Base-by-base conservation (phyloP, 35 echinoderm and acorn worm genomes). In the Apostichopus parvimensis region DNA sequence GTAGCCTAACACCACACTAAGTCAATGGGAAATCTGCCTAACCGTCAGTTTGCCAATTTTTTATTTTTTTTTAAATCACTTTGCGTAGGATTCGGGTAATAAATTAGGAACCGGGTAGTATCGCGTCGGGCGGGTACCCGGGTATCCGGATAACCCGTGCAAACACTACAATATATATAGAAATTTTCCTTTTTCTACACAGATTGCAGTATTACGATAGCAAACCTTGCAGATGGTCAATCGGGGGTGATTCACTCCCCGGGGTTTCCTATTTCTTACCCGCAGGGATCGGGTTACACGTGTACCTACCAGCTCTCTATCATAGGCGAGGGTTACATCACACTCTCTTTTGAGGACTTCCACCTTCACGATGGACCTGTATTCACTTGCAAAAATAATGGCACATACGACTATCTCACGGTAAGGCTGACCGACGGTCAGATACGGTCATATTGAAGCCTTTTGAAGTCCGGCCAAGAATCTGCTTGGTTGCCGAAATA, bases 361-460 rank as follows among this genome's bases (percentile, higher is more conserved):
- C 89, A 91, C 76, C 73, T 91, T 18, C 34, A 91, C 59, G 89
- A 91, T 11, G 53, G 54, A 73, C 28, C 6, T 15, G 89, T 91
- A 34, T 91, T 25, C n/a, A 78, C 89, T 53, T 91, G 89, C 75
- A 91, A 91, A 59, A 91, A 91, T 59, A 91, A 91, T 59, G 89
- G 89, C 89, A 91, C 89, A 10, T 77, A 91, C 20, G 89, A 91
- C 34, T 91, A 79, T 54, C 59, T 91, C 26, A 79, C 89, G 18
- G 89, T 91, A 79, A 91, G 89, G 52, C 8, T 8, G 3, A n/a
- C 58, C 17, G 34, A 45, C 34, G 34, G 34, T 45, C 34, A 45
- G 34, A 45, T 45, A 45, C 2, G 34, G 34, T 28, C 0, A 28
- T 28, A 28, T 28, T 28, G 26, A 28, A 28, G 1, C 26, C 26